These are phyloP conservation scores for Machimus atricapillus DNA, from an alignment of 2,888 invertebrate species.

Conservation along the genomic window DNA sequence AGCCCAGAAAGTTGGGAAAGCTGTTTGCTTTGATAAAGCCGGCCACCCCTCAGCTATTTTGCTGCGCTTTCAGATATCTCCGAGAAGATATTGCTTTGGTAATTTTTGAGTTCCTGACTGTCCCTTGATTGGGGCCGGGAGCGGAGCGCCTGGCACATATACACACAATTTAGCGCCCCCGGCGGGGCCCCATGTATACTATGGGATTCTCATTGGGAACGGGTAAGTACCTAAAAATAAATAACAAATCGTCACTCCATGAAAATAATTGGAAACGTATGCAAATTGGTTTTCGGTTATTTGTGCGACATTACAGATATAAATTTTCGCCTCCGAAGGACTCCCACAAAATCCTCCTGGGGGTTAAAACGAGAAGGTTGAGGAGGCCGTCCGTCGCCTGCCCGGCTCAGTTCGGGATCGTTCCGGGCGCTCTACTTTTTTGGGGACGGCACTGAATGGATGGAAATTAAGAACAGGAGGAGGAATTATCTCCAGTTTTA, in stretches of 20 bases:
- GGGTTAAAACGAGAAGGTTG: background rate
- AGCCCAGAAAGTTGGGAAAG: conserved; percentile 27
- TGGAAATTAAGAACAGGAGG: background rate
- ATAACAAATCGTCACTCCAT: conserved; percentile 34
- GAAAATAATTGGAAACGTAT: conserved; percentile 36
- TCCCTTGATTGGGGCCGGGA: conserved; percentile 5
- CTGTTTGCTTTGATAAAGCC: conserved; percentile 36
- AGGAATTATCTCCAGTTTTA: background rate
- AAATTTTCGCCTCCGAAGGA: background rate
- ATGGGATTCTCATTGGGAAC: background rate
- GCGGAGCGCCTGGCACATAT: background rate
- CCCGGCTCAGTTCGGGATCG: background rate
- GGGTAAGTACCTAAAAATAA: conserved; percentile 14
- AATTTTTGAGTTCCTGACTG: conserved; percentile 32
- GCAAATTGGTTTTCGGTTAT: conserved; percentile 32
- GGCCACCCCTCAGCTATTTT: background rate
- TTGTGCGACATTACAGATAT: conserved; percentile 20
- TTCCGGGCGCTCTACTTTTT: background rate
- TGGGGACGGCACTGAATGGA: background rate
- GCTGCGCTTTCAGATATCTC: conserved; percentile 32
- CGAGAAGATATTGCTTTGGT: conserved; percentile 8
- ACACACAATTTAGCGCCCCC: background rate
- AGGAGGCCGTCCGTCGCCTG: background rate
- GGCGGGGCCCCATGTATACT: background rate
- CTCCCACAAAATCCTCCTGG: background rate